Percentiles rank a stretch among this genome's conserved stretches.
Evolutionary conservation across 2,888 invertebrate genomes (phyloP).

Genomic region (Drosophila recens): DNA sequence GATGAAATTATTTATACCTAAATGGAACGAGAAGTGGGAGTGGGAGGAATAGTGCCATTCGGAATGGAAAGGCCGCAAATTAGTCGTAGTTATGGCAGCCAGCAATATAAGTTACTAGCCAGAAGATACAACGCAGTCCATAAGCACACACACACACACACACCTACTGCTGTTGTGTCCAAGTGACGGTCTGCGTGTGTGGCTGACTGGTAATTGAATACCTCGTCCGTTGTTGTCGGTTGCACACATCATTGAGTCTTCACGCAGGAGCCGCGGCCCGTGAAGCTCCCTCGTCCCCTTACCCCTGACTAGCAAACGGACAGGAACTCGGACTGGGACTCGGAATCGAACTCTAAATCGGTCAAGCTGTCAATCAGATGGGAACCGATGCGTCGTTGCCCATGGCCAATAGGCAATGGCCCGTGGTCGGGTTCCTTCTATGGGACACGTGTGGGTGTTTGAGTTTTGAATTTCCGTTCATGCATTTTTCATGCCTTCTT

Average conservation of each 20-base stretch:
- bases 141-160: slow-evolving; percentile 1
- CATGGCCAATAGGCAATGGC: not conserved
- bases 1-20: slow-evolving; percentile 78
- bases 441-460: slow-evolving; percentile 52
- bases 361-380: slow-evolving; percentile 77
- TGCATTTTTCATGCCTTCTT: slow-evolving; percentile 67
- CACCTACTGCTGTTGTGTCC: not conserved
- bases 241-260: slow-evolving; percentile 74
- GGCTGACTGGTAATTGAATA: slow-evolving; percentile 70
- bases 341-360: slow-evolving; percentile 58
- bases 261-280: slow-evolving; percentile 50
- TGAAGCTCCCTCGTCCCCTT: not conserved
- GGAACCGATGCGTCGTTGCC: slow-evolving; percentile 38
- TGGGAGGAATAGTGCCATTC: not conserved
- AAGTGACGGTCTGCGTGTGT: slow-evolving; percentile 54
- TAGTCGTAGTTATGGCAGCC: slow-evolving; percentile 77
- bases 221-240: slow-evolving; percentile 59
- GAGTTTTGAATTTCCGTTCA: slow-evolving; percentile 76
- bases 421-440: slow-evolving; percentile 16
- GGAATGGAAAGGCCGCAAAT: slow-evolving; percentile 55
- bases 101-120: slow-evolving; percentile 57
- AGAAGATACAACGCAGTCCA: slow-evolving; percentile 19
- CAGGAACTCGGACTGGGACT: slow-evolving; percentile 3
- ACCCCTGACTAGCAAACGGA: not conserved
- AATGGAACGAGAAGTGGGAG: slow-evolving; percentile 27